A percentile compares a stretch with the other conserved stretches of the same genome.
These are phyloP conservation scores for Parochlus steinenii DNA, from an alignment of 2,888 invertebrate species.

Conservation along the genomic window DNA sequence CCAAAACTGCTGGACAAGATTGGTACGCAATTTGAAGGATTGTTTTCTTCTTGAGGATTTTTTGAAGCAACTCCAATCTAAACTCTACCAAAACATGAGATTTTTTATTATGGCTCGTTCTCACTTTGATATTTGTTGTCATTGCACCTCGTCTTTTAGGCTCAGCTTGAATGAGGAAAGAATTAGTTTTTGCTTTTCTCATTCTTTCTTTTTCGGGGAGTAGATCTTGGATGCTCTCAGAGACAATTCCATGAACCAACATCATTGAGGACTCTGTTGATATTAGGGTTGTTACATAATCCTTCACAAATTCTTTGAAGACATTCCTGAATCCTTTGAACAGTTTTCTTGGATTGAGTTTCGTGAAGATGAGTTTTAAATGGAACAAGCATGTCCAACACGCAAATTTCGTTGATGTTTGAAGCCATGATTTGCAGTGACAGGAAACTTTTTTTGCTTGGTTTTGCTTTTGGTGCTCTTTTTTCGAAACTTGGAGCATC, in stretches of 20 bases:
- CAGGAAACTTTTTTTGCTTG: constrained; percentile 69
- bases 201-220: constrained; percentile 37
- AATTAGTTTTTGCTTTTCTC: constrained; percentile 46
- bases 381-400: constrained; percentile 62
- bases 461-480: constrained; percentile 67
- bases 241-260: constrained; percentile 66
- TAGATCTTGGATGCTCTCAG: constrained; percentile 62
- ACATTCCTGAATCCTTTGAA: constrained; percentile 64
- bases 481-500: constrained; percentile 68
- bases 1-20: too few relatives aligned
- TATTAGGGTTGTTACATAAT: constrained; percentile 62
- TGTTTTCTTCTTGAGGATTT: constrained; percentile 61
- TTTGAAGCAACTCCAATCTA: constrained; percentile 61
- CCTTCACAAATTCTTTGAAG: constrained; percentile 65
- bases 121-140: constrained; percentile 41
- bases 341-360: constrained; percentile 62
- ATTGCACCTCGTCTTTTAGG: constrained; percentile 49
- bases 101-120: constrained; percentile 56
- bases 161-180: constrained; percentile 57
- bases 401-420: constrained; percentile 56
- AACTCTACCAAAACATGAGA: constrained; percentile 81
- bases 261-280: constrained; percentile 57
- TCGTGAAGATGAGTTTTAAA: constrained; percentile 62
- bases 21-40: too few relatives aligned
- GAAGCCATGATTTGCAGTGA: constrained; percentile 68